phyloP scores from a whole-genome alignment of 2,888 invertebrate genomes.

The Serripes groenlandicus region DNA sequence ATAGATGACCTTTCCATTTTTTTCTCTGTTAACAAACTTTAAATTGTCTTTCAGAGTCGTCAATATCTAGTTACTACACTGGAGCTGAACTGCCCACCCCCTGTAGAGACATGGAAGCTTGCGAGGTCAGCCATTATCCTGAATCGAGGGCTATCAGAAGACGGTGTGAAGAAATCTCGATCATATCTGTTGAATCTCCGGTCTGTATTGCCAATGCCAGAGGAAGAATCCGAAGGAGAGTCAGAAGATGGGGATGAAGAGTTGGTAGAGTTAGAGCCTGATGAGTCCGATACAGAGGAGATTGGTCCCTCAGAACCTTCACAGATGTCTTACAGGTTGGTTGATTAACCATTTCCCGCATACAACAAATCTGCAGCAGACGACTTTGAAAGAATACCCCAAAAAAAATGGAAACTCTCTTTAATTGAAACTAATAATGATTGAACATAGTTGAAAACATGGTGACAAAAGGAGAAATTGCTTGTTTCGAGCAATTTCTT shows the following conservation, averaged over 20 bases:
- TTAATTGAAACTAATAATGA: no score
- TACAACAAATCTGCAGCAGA: no score
- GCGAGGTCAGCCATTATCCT: slow-evolving; percentile 81
- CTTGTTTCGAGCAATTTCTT: no score
- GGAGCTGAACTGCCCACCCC: slow-evolving; percentile 76
- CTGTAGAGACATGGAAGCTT: slow-evolving; percentile 78
- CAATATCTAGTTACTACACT: slow-evolving; percentile 78
- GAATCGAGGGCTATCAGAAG: slow-evolving; percentile 81
- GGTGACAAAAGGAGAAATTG: no score
- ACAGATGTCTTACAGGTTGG: slow-evolving; percentile 82
- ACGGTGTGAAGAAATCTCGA: slow-evolving; percentile 81
- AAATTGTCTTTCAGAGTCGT: slow-evolving; percentile 82
- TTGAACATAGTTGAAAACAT: no score
- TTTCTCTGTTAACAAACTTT: no score
- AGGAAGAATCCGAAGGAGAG: slow-evolving; percentile 68
- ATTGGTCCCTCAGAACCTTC: slow-evolving; percentile 78
- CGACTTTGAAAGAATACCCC: no score
- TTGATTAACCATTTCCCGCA: no score
- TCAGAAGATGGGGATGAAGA: slow-evolving; percentile 72
- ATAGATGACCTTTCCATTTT: no score
- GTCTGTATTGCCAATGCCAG: slow-evolving; percentile 67
- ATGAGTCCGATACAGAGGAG: slow-evolving; percentile 67
- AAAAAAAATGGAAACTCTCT: no score
- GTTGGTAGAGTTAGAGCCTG: slow-evolving; percentile 64
- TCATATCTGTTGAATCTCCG: slow-evolving; percentile 78